Evolutionary conservation across 2,797 vertebrate genomes (phyloP).

Genomic region (Pangasius macronema): DNA sequence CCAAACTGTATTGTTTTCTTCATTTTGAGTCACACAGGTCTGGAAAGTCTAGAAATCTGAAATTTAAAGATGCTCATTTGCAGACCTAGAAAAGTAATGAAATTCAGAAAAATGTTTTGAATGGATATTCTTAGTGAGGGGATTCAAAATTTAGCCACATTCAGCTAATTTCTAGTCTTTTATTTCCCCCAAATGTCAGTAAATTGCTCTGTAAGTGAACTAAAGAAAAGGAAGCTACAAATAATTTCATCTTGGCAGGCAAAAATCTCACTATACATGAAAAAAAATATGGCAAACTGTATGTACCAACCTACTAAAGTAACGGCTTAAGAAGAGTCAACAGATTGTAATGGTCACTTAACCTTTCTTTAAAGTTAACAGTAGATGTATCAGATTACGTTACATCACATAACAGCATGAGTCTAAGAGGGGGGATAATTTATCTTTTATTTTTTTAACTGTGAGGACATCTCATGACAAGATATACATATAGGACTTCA

Average conservation of each 20-base stretch:
- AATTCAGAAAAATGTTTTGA: background rate
- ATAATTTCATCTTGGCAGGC: background rate
- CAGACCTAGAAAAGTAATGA: background rate
- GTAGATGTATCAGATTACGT: background rate
- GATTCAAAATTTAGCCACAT: background rate
- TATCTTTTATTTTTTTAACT: background rate
- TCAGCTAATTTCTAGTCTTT: background rate
- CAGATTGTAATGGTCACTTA: background rate
- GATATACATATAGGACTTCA: background rate
- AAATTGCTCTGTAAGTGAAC: background rate
- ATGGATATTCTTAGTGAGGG: background rate
- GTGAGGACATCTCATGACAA: background rate
- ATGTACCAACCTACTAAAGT: background rate
- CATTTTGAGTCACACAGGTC: background rate
- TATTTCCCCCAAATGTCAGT: background rate
- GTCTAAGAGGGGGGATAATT: background rate
- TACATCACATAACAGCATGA: background rate
- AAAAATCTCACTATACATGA: background rate
- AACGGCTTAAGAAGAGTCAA: background rate
- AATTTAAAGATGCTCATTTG: background rate
- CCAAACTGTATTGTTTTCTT: background rate
- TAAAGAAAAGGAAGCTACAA: background rate
- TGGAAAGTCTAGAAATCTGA: background rate
- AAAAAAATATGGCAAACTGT: background rate
- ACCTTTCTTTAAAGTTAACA: background rate